Evolutionary conservation across 2,113 vertebrate genomes (phyloP).

Genomic region (Rhynchopsitta pachyrhyncha): DNA sequence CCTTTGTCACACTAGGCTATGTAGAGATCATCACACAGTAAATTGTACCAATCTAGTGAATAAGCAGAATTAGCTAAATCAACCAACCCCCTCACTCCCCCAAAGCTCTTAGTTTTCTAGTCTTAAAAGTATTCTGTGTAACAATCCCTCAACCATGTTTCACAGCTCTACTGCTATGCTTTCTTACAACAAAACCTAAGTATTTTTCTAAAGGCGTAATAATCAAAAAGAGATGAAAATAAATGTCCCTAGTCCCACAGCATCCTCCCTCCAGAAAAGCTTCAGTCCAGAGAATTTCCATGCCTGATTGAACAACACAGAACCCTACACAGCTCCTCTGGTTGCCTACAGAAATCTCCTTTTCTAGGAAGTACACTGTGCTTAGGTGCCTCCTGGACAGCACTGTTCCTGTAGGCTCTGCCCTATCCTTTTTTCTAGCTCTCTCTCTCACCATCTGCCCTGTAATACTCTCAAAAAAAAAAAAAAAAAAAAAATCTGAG

Average conservation of each 20-base stretch:
- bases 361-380: background rate
- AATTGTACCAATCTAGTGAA: background rate
- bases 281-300: background rate
- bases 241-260: background rate
- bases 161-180: background rate
- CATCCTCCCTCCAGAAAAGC: background rate
- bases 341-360: background rate
- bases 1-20: background rate
- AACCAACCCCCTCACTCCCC: background rate
- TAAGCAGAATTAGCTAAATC: background rate
- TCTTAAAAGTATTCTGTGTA: background rate
- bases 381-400: background rate
- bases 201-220: background rate
- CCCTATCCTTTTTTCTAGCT: background rate
- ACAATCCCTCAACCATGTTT: background rate
- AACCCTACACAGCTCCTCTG: background rate
- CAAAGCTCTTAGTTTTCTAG: background rate
- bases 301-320: background rate
- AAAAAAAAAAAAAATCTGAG: background rate
- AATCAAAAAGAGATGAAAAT: background rate
- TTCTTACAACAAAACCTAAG: background rate
- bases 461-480: background rate
- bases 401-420: background rate
- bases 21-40: background rate
- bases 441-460: background rate